Evolutionary conservation across 2,888 invertebrate species (phyloP), one percentile per base, ranked within the genome.

Genomic region (Campoplex nolae): DNA sequence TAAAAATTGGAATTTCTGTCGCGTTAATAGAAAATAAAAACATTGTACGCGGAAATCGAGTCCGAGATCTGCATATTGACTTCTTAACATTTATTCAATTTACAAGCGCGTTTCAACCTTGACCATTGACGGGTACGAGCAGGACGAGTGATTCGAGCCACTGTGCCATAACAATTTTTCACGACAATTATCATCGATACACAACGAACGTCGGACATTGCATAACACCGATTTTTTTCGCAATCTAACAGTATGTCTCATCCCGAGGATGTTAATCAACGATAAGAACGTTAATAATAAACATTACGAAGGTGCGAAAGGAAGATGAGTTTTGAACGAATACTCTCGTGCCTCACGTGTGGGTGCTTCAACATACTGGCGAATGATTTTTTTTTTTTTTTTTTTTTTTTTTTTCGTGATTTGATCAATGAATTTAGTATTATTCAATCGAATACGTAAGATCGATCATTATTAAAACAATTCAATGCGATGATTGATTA

Each of bases 121-220:
- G 92, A 92, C 92, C 91, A 81, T 88, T 83, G 75, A 71, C 79
- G 79, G 35, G 58, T 28, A 32, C 11, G 9, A 62, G 65, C 62
- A 32, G 62, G 62, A 65, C 28, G 65, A 87, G 83, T 86, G 85
- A 90, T 91, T 91, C 91, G 91, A 91, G 91, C 90, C 75, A 54
- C 51, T 16, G 82, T 83, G 86, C 75, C 56, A 77, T 76, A 76
- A 89, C 88, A 83, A 90, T 90, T 91, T 91, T 86, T 90, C 89
- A 89, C 87, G 89, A 91, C 90, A 90, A 89, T 90, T 89, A 86
- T 84, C 76, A 77, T 83, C 85, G 88, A 89, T 88, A 83, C 35
- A 86, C 23, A 42, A 70, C 48, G 81, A 48, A 79, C 87, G 78
- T 83, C 56, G 75, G 54, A 45, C 62, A 90, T 91, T 91, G 89